Base-by-base conservation (phyloP, 2,113 vertebrate species). In the Irena cyanogastra region DNA sequence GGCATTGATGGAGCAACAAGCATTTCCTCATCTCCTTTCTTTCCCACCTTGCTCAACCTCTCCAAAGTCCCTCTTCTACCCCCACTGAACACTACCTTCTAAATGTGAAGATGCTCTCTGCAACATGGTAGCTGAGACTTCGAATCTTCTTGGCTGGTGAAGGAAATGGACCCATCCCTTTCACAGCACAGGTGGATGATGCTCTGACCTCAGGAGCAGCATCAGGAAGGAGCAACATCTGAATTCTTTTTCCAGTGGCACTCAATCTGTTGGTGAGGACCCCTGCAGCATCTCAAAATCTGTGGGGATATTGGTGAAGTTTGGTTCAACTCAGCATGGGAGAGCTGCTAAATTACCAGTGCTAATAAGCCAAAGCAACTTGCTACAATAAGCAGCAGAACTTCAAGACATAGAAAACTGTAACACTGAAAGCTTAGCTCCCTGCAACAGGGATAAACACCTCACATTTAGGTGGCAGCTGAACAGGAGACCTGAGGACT, bases 41-140 rank as follows among this genome's bases (percentile, higher is more conserved):
- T 88, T 80, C 35, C 39, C 24, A 69, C 7, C 9, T 72, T 60
- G n/a, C 13, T 53, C 41, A n/a, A 9, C 28, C 7, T 18, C 42
- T 52, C 27, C 6, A 0, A 79, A 79, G 33, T 5, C 35, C 28
- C 19, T 87, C 54, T 70, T 81, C 57, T 27, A 47, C 3, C 2
- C 30, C 41, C 26, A 41, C 14, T 20, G 59, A 30, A 19, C 31
- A 33, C 12, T 18, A 33, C 30, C 11, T 12, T 75, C 30, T 47
- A 24, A 65, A 7, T 8, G 23, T 61, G 63, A 83, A 27, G 31
- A 23, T 64, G 20, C 3, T 81, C 11, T 69, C 30, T 81, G 33
- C 0, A 0, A 30, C 7, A 2, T 19, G 8, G 11, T 10, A 64
- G 37, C 16, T 41, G 21, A 87, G 16, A 33, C 13, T 69, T 61